A percentile compares a stretch with the other conserved stretches of the same genome.
Conservation (phyloP, 2,797 vertebrate genomes). For the Trachops cirrhosus region DNA sequence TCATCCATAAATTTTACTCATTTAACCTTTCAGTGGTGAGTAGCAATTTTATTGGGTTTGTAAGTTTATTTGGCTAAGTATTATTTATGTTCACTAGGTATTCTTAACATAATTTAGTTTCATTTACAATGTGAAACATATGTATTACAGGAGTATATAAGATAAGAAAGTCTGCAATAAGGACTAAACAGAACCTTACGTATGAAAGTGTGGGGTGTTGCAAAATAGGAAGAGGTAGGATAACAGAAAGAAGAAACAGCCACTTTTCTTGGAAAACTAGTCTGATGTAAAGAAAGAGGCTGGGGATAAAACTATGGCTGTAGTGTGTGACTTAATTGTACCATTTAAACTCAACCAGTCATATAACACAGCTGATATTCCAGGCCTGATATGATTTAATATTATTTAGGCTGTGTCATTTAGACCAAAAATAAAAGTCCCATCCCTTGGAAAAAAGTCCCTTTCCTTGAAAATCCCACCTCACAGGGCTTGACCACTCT, state of each 20-base stretch:
- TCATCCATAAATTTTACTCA: neutral
- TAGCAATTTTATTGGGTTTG: neutral
- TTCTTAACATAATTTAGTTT: neutral
- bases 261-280: neutral
- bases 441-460: neutral
- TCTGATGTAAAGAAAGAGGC: neutral
- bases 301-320: neutral
- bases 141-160: neutral
- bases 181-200: neutral
- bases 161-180: neutral
- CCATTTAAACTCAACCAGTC: neutral
- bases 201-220: no score
- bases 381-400: neutral
- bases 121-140: neutral
- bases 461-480: neutral
- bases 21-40: neutral
- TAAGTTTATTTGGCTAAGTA: neutral
- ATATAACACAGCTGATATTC: neutral
- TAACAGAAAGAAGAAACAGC: neutral
- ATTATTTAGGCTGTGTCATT: neutral
- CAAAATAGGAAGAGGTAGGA: neutral
- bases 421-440: neutral
- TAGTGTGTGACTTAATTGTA: neutral
- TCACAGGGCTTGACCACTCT: accelerated
- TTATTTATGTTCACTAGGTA: neutral